Evolutionary conservation across 2,888 invertebrate species (phyloP), one percentile per base, ranked within the genome.

Genomic region (Caenorhabditis sinica): DNA sequence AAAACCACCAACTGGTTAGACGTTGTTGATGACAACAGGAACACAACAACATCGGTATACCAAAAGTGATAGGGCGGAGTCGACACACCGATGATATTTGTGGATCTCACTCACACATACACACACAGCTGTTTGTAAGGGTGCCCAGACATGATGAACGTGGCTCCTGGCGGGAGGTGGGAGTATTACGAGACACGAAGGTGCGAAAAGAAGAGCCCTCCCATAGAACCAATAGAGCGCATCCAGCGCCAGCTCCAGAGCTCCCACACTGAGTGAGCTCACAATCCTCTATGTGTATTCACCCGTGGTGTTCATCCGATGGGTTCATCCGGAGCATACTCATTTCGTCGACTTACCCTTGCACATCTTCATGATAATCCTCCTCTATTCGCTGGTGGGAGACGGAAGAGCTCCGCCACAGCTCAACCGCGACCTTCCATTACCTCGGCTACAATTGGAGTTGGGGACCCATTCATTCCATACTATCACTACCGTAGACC

Each of bases 321-420:
- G 90, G 90, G 90, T 56, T 87, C 90, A 60, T 88, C 90, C 45
- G 89, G 87, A 73, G 90, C 90, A 25, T 87, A 84, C 65, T 87
- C 87, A 65, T 89, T 87, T 72, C 88, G 90, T n/a, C 79, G 90
- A 23, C 82, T 90, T 40, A 90, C 90, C 33, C 86, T 89, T 63
- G 69, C 85, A 9, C 86, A 83, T 76, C 82, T 83, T 51, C 75
- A 79, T 60, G 80, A 81, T 43, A 72, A 68, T 56, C 86, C 68
- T 23, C 68, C 83, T 43, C 56, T 63, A 53, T 76, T 76, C 49
- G 53, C 82, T 28, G 56, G 58, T 15, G 82, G 79, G 11, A 25
- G 82, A 5, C 72, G 85, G 30, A 85, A 82, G 45, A 82, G 79
- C 25, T 79, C 82, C 3, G 56, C 73, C 25, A 71, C 74, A 15